Evolutionary conservation across 2,113 vertebrate species (phyloP).

Genomic region (Microcebus lehilahytsara): DNA sequence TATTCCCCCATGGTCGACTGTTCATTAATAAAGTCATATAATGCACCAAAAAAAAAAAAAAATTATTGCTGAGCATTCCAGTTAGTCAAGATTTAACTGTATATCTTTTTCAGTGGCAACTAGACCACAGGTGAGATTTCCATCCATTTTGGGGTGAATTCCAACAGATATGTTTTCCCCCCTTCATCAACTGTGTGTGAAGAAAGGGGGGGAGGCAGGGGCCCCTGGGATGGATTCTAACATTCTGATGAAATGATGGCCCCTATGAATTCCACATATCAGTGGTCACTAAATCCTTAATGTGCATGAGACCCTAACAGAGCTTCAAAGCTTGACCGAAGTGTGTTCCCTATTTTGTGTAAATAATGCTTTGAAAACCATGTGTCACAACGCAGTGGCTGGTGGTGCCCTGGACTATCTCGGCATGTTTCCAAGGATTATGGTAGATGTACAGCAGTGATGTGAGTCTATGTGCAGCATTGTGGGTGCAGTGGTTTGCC

Average conservation of each 20-base stretch:
- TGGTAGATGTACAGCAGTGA: slow-evolving; percentile 69
- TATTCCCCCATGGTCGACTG: background rate
- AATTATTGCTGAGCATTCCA: slow-evolving; percentile 58
- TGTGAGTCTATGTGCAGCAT: slow-evolving; percentile 71
- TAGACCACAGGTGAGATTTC: slow-evolving; percentile 13
- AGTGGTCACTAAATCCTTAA: slow-evolving; percentile 45
- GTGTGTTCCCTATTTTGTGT: slow-evolving; percentile 41
- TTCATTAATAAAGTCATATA: background rate
- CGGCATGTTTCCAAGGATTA: slow-evolving; percentile 67
- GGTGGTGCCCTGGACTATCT: slow-evolving; percentile 63
- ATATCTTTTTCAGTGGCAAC: background rate
- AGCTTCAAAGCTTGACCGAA: slow-evolving; percentile 76
- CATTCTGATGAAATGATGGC: background rate
- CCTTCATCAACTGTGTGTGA: slow-evolving; percentile 17
- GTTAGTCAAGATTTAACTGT: slow-evolving; percentile 75
- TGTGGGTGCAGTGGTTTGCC: slow-evolving; percentile 79
- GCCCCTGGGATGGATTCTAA: background rate
- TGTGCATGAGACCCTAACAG: slow-evolving; percentile 63
- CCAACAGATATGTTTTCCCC: background rate
- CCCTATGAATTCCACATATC: background rate
- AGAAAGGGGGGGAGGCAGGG: slow-evolving; percentile 31
- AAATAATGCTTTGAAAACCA: slow-evolving; percentile 75
- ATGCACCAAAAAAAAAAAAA: background rate
- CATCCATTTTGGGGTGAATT: slow-evolving; percentile 25
- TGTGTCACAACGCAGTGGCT: slow-evolving; percentile 75